phyloP scores from a whole-genome alignment of 2,113 vertebrate genomes.

The Aptenodytes patagonicus region DNA sequence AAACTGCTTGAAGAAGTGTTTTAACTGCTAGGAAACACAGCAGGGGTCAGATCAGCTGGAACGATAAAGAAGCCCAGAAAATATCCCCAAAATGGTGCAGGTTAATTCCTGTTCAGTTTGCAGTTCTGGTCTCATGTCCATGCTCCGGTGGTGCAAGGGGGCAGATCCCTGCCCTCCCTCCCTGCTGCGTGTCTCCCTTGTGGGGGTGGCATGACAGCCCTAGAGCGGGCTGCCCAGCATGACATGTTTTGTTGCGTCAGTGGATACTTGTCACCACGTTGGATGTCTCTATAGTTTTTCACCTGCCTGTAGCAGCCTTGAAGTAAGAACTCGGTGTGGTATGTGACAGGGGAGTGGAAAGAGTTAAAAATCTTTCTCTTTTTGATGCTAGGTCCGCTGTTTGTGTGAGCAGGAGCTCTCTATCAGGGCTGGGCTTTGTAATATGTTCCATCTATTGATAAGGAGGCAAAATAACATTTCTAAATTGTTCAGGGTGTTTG shows the following conservation, averaged over 20 bases:
- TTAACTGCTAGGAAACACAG: background rate
- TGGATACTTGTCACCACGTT: background rate
- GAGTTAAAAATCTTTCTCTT: conserved; percentile 35
- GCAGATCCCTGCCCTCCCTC: background rate
- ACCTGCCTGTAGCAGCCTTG: background rate
- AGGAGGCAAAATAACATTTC: conserved; percentile 54
- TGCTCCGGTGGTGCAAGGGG: background rate
- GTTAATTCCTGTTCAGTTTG: background rate
- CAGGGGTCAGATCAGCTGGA: background rate
- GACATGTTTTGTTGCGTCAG: fast-evolving
- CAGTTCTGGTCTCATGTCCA: background rate
- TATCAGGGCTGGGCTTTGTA: conserved; percentile 55
- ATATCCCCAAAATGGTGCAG: background rate
- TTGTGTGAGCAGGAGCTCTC: conserved; percentile 31
- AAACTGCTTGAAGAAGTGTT: background rate
- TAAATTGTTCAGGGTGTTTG: conserved; percentile 63
- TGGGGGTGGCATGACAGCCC: background rate
- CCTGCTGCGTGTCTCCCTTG: fast-evolving
- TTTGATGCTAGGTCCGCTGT: background rate
- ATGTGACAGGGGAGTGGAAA: background rate
- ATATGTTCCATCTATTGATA: conserved; percentile 58
- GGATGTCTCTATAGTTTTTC: background rate
- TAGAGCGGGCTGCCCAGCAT: background rate
- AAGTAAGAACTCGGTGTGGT: background rate
- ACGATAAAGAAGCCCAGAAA: fast-evolving